Percentiles rank a stretch among this genome's conserved stretches.
phyloP scores from a whole-genome alignment of 2,797 vertebrate species.

The Melanotaenia trifasciata region DNA sequence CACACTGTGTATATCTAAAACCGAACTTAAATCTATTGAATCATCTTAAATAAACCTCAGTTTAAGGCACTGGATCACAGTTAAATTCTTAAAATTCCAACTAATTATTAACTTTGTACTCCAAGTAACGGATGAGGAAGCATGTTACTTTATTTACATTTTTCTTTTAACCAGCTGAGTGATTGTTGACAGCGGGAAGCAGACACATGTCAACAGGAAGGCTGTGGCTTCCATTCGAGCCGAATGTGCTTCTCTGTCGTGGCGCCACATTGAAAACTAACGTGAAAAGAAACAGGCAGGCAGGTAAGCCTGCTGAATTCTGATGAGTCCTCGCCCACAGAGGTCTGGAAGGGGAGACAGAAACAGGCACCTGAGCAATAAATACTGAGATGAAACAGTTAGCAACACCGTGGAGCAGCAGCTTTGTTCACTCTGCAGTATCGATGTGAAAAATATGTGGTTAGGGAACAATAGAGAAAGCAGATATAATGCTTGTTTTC shows the following conservation, averaged over 20 bases:
- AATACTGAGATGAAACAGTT: conserved; percentile 56
- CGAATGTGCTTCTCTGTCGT: conserved; percentile 23
- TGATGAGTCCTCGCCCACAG: conserved; percentile 58
- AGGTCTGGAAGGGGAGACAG: conserved; percentile 42
- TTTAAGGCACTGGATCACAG: conserved; percentile 19
- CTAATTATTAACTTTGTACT: conserved; percentile 17
- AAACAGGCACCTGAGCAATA: conserved; percentile 52
- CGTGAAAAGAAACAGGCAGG: conserved; percentile 54
- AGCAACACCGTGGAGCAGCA: conserved; percentile 36
- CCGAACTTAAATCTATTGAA: conserved; percentile 13
- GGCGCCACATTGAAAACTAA: conserved; percentile 41
- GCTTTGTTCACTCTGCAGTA: conserved; percentile 49
- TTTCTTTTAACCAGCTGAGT: conserved; percentile 43
- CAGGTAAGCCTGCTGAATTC: conserved; percentile 62
- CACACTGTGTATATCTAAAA: neutral
- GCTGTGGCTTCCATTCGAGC: conserved; percentile 53
- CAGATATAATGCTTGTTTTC: conserved; percentile 27
- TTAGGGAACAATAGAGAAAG: conserved; percentile 30
- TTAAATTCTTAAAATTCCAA: conserved; percentile 11
- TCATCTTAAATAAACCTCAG: conserved; percentile 29
- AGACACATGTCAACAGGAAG: conserved; percentile 59
- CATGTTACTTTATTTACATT: conserved; percentile 43
- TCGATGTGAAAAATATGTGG: conserved; percentile 39
- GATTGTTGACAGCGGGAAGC: conserved; percentile 25
- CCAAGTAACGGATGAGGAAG: conserved; percentile 14